Evolutionary conservation across 1,140 invertebrate species (phyloP), one percentile per base, ranked within the genome.

Genomic region (Polyergus mexicanus): DNA sequence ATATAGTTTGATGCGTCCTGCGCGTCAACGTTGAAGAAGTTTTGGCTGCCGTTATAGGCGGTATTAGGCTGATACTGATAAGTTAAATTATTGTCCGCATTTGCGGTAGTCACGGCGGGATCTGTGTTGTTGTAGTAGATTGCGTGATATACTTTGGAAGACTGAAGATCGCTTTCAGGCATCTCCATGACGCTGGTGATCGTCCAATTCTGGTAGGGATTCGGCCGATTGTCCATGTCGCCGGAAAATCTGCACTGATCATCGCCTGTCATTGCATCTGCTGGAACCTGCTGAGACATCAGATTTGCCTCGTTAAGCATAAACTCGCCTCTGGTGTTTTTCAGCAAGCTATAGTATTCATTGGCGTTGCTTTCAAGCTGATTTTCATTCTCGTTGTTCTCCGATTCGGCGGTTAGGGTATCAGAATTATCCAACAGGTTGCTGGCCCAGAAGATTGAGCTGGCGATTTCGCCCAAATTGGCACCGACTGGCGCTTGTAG

Each of bases 401-500:
- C 93, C 0, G 94, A 95, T 51, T 94, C 93, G 0, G 94, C 94
- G 0, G 94, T 94, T 28, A 95, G 68, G 2, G 94, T 95, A 47
- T 94, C 94, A 0, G 94, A 95, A 89, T 94, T 93, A 32, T 95
- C 91, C 28, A 86, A 25, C 7, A 91, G 35, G 47, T 93, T 90
- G 25, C 88, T 85, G 0, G 87, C 22, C 88, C 91, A 93, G 41
- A 89, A 69, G 3, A 91, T 88, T 6, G 93, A 92, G 56, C 91
- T 92, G 0, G 92, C 93, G 22, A 95, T 93, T 60, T 93, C 92
- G 35, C 92, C 92, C 13, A 95, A 86, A 89, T 94, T 94, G 1
- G 92, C 91, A n/a, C 94, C 94, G 13, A 89, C 87, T n/a, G 94
- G 94, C 13, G 94, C 94, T 77, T 95, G 93, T 0, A 95, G 81